Evolutionary conservation across 1,140 invertebrate species (phyloP), one percentile per base, ranked within the genome.

Genomic region (Drosophila arizonae): DNA sequence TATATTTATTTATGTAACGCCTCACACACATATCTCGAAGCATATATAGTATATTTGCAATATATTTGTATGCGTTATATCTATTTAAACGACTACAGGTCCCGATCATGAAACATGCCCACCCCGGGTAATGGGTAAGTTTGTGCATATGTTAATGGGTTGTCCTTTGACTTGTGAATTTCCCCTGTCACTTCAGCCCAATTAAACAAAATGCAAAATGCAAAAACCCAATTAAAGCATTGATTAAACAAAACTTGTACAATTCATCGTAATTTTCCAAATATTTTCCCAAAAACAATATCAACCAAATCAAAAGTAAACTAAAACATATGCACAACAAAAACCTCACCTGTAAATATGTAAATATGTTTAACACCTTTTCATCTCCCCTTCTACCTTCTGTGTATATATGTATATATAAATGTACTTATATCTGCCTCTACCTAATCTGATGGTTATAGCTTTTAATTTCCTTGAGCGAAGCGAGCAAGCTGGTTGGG

Each of bases 51-150:
- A 46, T 46, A 17, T 46, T 39, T 39, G 36, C 65, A 76, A 67
- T 74, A 79, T 89, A 79, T 77, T 71, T 80, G 50, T 86, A 78
- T 73, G 62, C 69, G 73, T 79, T 81, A 48, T 79, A 74, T 87
- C 76, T 87, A 87, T 87, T 81, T 60, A 81, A 90, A 90, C 71
- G 76, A 90, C 76, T 77, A 57, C 91, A 93, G 92, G 92, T 92
- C 92, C 92, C 70, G 92, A 93, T 79, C 90, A 92, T 90, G 91
- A 91, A 80, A 92, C 90, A 75, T 93, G 92, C 84, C 88, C 92
- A 77, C 91, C 92, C 70, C 80, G 90, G 75, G 85, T 91, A 61
- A 87, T 92, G 81, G 92, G 92, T 93, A 93, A 93, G 92, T 93
- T 74, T 84, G 73, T 70, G 78, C 72, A 58, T 73, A 64, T 80